Base-by-base conservation (phyloP, 2,797 vertebrate species). In the Argya squamiceps region DNA sequence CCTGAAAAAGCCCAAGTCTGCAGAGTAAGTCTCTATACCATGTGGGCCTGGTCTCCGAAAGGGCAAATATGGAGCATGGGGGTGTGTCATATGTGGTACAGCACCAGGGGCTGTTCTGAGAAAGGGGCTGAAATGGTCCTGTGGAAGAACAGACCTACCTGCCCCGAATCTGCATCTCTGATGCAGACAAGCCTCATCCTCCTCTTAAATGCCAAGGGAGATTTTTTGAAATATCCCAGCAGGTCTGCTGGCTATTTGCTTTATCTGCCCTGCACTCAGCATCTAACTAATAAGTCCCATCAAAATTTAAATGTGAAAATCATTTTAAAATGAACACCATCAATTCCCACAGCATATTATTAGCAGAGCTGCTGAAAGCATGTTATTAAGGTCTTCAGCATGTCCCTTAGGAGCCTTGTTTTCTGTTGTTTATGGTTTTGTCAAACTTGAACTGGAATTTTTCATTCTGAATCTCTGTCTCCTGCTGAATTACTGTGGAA, bases 81-180 rank as follows among this genome's bases (percentile, higher is more conserved):
- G 1, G 0, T 30, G 65, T 18, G 13, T 46, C 44, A n/a, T 5
- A 14, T 0, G 0, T 18, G 34, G n/a, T 37, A 53, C 77, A 64
- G 36, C 29, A 50, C 15, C 60, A 41, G 30, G 18, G 36, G 29
- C 49, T 4, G 0, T 22, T 85, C 53, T 37, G 36, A 84, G 49
- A 0, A 3, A 64, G 39, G 24, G n/a, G 26, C 64, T 71, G 5
- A 70, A 74, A 75, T 0, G 0, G 29, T 50, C 0, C 0, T 21
- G 15, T 6, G 10, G 24, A 36, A 63, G 50, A 68, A 60, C 30
- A 83, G 69, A 71, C 22, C 16, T n/a, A 29, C 0, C 1, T 26
- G 46, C 43, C 37, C 43, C 18, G 9, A 29, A 55, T 15, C 59
- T 56, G 52, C 43, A 73, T 20, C 68, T 80, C 41, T 44, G 20